Percentiles rank a stretch among this genome's conserved stretches.
phyloP scores from a whole-genome alignment of 2,888 invertebrate species.

The Spisula subtruncata region DNA sequence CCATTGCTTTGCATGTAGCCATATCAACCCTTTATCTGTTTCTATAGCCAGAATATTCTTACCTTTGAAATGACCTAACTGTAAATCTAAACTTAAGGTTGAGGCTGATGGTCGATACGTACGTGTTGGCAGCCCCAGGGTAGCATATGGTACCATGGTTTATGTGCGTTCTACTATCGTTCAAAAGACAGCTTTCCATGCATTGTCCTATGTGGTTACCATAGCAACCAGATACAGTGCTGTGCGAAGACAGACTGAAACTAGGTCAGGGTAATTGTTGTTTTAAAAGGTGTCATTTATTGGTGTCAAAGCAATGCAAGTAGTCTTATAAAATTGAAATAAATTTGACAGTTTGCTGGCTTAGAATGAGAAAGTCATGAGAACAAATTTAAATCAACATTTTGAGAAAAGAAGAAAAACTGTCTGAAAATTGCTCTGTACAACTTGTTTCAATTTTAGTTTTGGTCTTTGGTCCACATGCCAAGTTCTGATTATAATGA shows the following conservation, averaged over 20 bases:
- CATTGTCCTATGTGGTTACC: constrained; percentile 65
- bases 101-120: constrained; percentile 82
- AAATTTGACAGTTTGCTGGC: too few species aligned
- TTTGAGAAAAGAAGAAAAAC: too few species aligned
- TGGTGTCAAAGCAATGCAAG: background rate
- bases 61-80: too few species aligned
- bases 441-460: too few species aligned
- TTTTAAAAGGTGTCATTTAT: background rate
- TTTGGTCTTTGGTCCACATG: too few species aligned
- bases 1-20: background rate
- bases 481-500: too few species aligned
- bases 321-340: background rate
- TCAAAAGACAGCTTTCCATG: constrained; percentile 90
- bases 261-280: constrained; percentile 78
- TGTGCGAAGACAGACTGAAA: constrained; percentile 94
- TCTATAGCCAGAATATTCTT: too few species aligned
- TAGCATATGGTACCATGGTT: constrained; percentile 89
- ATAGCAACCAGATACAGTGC: constrained; percentile 88
- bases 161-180: constrained; percentile 96
- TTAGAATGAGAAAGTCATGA: too few species aligned
- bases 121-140: constrained; percentile 71
- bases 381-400: too few species aligned
- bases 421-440: too few species aligned
- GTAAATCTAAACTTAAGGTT: constrained; percentile 66
- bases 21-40: too few species aligned